Evolutionary conservation across 1,140 invertebrate species (phyloP).

Genomic region (Dreissena rostriformis): DNA sequence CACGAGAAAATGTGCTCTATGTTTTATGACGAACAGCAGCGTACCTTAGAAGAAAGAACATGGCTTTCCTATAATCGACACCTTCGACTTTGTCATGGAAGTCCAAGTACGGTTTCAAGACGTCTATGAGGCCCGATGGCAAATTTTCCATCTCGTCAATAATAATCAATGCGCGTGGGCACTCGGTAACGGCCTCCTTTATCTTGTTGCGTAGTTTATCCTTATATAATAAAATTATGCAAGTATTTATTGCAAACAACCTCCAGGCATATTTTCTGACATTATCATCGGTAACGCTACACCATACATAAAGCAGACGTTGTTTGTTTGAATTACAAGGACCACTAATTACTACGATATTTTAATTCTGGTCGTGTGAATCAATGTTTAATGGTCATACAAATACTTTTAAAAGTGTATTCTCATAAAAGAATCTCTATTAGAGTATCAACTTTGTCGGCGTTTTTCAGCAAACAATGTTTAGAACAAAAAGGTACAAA

Average conservation of each 20-base stretch:
- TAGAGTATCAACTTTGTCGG: too few relatives aligned
- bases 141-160: slow-evolving; percentile 99
- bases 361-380: too few relatives aligned
- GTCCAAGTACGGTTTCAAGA: slow-evolving; percentile 94
- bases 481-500: slow-evolving; percentile 50
- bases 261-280: neutral
- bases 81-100: slow-evolving; percentile 86
- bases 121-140: slow-evolving; percentile 92
- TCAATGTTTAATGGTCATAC: too few relatives aligned
- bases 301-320: too few relatives aligned
- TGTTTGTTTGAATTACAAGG: too few relatives aligned
- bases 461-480: too few relatives aligned
- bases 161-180: slow-evolving; percentile 92
- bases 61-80: slow-evolving; percentile 85
- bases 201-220: slow-evolving; percentile 84
- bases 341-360: too few relatives aligned
- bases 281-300: slow-evolving; percentile 62
- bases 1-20: too few relatives aligned
- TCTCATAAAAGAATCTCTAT: too few relatives aligned
- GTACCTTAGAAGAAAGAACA: slow-evolving; percentile 92
- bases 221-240: slow-evolving; percentile 80
- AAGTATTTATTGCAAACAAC: neutral
- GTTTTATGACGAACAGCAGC: neutral
- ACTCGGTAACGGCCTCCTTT: slow-evolving; percentile 85
- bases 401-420: too few relatives aligned